phyloP scores from a whole-genome alignment of 2,797 vertebrate genomes.

The Huso huso region DNA sequence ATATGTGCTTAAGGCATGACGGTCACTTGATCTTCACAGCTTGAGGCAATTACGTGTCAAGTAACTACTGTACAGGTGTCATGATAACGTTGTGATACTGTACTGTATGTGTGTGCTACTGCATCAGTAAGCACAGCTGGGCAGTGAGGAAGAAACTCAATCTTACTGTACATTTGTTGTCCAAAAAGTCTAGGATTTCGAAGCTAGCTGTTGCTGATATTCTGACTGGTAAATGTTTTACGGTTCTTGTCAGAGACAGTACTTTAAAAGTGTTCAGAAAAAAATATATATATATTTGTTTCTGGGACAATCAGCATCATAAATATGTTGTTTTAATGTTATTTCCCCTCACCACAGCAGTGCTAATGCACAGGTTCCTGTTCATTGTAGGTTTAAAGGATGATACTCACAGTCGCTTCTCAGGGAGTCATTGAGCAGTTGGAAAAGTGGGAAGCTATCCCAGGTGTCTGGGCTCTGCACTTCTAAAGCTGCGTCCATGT shows the following conservation, averaged over 20 bases:
- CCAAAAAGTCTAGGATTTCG: too few species aligned
- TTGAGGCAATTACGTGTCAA: neutral
- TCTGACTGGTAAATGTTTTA: too few species aligned
- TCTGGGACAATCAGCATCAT: constrained; percentile 47
- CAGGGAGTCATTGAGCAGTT: constrained; percentile 93
- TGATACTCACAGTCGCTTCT: constrained; percentile 85
- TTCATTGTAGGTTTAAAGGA: neutral
- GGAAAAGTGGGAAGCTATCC: constrained; percentile 98
- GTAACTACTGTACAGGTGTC: neutral
- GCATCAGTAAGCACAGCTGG: neutral
- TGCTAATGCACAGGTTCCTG: constrained; percentile 10
- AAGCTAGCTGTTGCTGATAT: too few species aligned
- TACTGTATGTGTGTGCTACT: neutral
- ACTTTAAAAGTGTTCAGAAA: too few species aligned
- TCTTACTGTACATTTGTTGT: too few species aligned
- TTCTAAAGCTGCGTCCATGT: constrained; percentile 93
- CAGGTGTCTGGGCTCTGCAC: constrained; percentile 94
- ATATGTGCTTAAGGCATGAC: neutral
- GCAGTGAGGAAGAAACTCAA: neutral
- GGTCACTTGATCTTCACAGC: constrained; percentile 3
- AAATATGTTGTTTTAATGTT: too few species aligned
- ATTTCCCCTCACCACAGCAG: constrained; percentile 21
- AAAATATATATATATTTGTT: constrained; percentile 21
- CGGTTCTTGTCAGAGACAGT: too few species aligned
- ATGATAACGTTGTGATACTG: neutral